Evolutionary conservation across 2,888 invertebrate genomes (phyloP).

Genomic region (Drosophila affinis): DNA sequence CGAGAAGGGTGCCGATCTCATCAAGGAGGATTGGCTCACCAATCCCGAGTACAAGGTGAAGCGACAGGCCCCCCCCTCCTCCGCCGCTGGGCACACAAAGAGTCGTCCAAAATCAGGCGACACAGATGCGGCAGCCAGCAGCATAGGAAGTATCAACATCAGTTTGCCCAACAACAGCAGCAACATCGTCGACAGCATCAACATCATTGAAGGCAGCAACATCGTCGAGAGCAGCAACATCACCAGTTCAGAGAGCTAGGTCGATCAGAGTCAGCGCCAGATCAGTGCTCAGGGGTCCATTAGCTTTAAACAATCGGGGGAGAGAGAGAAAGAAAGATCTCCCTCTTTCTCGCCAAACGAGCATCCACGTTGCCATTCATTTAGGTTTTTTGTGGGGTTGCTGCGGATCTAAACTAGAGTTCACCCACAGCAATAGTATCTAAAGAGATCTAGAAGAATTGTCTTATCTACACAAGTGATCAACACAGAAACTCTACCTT

Average conservation of each 20-base stretch:
- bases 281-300: conserved; percentile 63
- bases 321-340: neutral
- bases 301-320: conserved; percentile 53
- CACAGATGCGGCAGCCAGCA: conserved; percentile 53
- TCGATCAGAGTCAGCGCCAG: conserved; percentile 39
- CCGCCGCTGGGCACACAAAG: neutral
- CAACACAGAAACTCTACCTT: neutral
- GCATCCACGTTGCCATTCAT: neutral
- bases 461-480: neutral
- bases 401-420: too few species aligned
- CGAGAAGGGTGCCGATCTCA: conserved; percentile 93
- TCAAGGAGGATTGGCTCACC: conserved; percentile 92
- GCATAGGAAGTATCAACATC: conserved; percentile 1
- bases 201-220: conserved; percentile 4
- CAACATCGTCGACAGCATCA: conserved; percentile 19
- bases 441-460: neutral
- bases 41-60: conserved; percentile 82
- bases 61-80: conserved; percentile 36
- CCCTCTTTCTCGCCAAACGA: neutral
- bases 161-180: conserved; percentile 2
- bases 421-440: neutral
- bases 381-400: neutral
- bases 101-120: conserved; percentile 20
- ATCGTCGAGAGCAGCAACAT: conserved; percentile 14
- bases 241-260: conserved; percentile 15